Evolutionary conservation across 2,888 invertebrate genomes (phyloP), one percentile per base, ranked within the genome.

Genomic region (Ctena decussata): DNA sequence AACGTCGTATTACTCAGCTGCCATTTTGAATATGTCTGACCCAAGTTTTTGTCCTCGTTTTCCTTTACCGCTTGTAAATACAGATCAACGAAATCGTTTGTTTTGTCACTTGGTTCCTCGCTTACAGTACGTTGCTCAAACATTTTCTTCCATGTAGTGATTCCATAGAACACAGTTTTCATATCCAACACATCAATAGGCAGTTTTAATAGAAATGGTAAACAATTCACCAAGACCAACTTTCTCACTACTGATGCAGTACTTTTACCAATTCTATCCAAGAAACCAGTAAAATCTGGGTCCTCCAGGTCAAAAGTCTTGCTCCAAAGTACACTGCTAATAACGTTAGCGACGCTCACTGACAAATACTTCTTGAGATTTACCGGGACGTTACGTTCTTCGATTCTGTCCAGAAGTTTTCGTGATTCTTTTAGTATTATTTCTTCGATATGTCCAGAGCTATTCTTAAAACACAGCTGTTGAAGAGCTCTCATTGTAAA

Each of bases 1-100:
- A 73, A 70, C 15, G 92, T 84, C 0, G 86, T 71, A 1, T 72
- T 75, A 21, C 80, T 41, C 11, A 93, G 30, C 24, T 90, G 83
- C 0, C 57, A 82, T 39, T 85, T 89, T 84, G 82, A 6, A 84
- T 65, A 69, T n/a, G 77, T 53, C n/a, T 72, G 21, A 21, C 27
- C 3, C n/a, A 39, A 0, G 24, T 46, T 18, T 30, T 15, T 30
- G 6, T 35, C 27, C 1, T 79, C 60, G 5, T 35, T 49, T 30
- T 46, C 35, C n/a, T 72, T 24, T 8, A 46, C 39, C 11, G 65
- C 77, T 30, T 69, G 1, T 1, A 60, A 11, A n/a, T 60, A 44
- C 5, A 32, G 8, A 77, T 72, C 44, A 15, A 72, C 44, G 44
- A 72, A 65, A 35, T 65, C 65, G 8, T 65, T 24, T 6, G 27